Base-by-base conservation (phyloP, 2,113 vertebrate species). In the Canis aureus region DNA sequence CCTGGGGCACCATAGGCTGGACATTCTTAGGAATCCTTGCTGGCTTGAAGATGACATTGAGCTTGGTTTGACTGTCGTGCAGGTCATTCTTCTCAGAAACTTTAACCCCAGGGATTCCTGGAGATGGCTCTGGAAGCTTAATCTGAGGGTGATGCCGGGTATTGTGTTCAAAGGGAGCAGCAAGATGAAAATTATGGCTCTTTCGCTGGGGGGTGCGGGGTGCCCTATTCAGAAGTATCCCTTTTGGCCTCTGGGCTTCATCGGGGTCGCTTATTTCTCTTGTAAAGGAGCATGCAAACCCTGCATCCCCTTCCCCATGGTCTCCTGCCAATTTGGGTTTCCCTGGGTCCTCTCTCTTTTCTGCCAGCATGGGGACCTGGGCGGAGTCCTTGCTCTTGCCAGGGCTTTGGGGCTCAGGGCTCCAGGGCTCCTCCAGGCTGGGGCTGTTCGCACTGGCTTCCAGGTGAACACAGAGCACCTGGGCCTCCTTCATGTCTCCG, bases 271-370 rank as follows among this genome's bases (percentile, higher is more conserved):
- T 80, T 22, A 57, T 35, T 59, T 32, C 69, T 78, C 38, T 81
- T 51, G 20, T 5, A 2, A 74, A 69, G 49, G 62, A 80, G 64
- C 87, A 20, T 6, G 22, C 62, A n/a, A 95, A 83, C 29, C 93
- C 92, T 57, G 96, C 92, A 60, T 96, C 97, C 19, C 97, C 89
- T 85, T 95, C 97, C 51, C 95, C 29, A 0, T 25, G 25, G 66
- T 90, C 51, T 8, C 86, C 87, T 66, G 49, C 55, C 15, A 9
- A 17, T 51, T 85, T 95, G 43, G 23, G 53, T 57, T 92, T 95
- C 19, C 38, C 53, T 76, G 20, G 38, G 7, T 88, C 27, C 22
- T 88, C 51, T 51, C 23, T 82, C 64, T 89, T 95, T 80, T 73
- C 69, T 82, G 90, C 17, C 53, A 43, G 15, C 2, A 3, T 89